Base-by-base conservation (phyloP, 2,113 vertebrate species). In the Alligator mississippiensis region DNA sequence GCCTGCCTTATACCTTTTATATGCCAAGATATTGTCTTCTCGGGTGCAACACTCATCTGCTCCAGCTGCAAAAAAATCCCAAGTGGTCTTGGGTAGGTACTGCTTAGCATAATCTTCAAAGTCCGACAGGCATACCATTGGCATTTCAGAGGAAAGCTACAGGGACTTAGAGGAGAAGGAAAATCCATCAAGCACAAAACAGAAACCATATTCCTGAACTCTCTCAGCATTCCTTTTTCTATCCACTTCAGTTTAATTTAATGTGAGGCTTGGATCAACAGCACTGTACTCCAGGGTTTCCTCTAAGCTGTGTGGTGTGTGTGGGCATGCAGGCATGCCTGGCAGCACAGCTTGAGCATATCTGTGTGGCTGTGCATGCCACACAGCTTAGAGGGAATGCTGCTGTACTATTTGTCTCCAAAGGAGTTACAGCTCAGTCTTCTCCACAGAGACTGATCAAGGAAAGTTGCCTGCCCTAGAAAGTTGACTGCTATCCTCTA, bases 41-140 rank as follows among this genome's bases (percentile, higher is more conserved):
- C 97, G 96, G 5, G 99, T 99, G 96, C 93, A 97, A 93, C 98
- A 98, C 5, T 99, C 99, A 1, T 99, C 99, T 5, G 99, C 98
- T 88, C 98, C 99, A 38, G 98, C 98, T 80, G 98, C 98, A 27
- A 99, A 98, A 93, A 98, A 99, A 82, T 99, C 99, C 99, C 99
- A 99, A 17, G 97, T 97, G 30, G 97, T 90, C 95, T 99, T 99
- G 58, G 99, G 98, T 63, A 99, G 98, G 92, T 98, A 98, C 81
- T 98, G 97, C 64, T 97, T 98, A 2, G 99, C 99, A n/a, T 98
- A 98, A 68, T 97, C 97, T 96, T 99, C 98, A 2, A 99, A 99
- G 94, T 99, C 99, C n/a, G 98, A 98, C 90, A 99, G 94, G 94
- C 99, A 99, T 24, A 98, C 98, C 98, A 99, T 97, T 38, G 98